These are phyloP conservation scores for Ptyas mucosa DNA, from an alignment of 2,113 vertebrate genomes.

Conservation along the genomic window DNA sequence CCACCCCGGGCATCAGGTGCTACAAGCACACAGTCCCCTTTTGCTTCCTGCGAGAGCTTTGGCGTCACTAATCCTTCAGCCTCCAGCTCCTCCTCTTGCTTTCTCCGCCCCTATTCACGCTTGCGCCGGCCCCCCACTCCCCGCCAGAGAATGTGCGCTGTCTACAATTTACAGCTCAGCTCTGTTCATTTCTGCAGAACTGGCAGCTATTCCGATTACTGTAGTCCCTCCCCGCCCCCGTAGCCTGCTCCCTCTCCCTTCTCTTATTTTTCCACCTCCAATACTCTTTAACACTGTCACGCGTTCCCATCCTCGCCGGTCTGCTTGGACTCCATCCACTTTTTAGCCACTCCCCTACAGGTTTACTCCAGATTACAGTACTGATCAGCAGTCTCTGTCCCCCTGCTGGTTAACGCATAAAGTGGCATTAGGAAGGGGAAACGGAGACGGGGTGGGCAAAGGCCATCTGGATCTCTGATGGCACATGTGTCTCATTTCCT, in stretches of 20 bases:
- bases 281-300: neutral
- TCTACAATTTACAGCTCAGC: neutral
- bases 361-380: neutral
- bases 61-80: neutral
- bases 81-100: neutral
- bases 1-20: neutral
- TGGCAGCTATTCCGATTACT: neutral
- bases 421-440: too few species aligned
- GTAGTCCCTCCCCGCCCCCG: neutral
- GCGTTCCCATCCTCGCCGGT: too few species aligned
- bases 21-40: neutral
- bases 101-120: neutral
- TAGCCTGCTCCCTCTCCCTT: neutral
- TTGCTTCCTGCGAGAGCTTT: neutral
- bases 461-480: neutral
- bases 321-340: neutral
- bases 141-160: neutral
- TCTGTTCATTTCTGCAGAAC: neutral
- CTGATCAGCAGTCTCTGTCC: neutral
- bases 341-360: neutral
- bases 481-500: neutral
- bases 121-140: neutral
- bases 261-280: neutral
- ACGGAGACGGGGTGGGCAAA: too few species aligned
- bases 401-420: neutral